These are phyloP conservation scores for Syrrhaptes paradoxus DNA, from an alignment of 2,113 vertebrate species.

Conservation along the genomic window DNA sequence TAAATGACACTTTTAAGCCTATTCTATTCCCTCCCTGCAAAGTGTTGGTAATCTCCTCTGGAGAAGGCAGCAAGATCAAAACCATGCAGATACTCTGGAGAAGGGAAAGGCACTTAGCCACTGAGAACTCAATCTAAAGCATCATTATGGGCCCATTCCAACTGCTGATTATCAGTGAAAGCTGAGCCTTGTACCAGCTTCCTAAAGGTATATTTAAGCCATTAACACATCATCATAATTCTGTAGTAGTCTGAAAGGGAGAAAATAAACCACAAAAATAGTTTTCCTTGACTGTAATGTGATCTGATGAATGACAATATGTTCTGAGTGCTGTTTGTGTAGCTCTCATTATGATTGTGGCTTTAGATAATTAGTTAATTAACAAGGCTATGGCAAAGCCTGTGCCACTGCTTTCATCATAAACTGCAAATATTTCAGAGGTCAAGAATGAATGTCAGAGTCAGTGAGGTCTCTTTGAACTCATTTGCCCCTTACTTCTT, in stretches of 20 bases:
- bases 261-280: conserved; percentile 6
- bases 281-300: conserved; percentile 28
- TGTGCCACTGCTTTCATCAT: conserved; percentile 36
- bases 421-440: not conserved
- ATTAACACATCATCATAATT: conserved; percentile 34
- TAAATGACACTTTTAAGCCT: not conserved
- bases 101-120: not conserved
- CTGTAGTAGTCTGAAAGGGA: not conserved
- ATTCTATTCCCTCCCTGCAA: not conserved
- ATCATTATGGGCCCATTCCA: not conserved
- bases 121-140: not conserved
- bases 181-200: conserved; percentile 28
- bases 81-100: not conserved
- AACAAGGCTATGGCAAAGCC: not conserved
- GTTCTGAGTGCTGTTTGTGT: conserved; percentile 36
- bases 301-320: not conserved
- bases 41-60: not conserved
- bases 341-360: not conserved
- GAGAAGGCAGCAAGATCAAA: not conserved
- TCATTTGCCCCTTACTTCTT: conserved; percentile 26
- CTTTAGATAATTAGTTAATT: conserved; percentile 41
- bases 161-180: conserved; percentile 33
- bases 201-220: not conserved
- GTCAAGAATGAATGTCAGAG: conserved; percentile 41
- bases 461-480: conserved; percentile 57